A percentile compares a stretch with the other conserved stretches of the same genome.
Evolutionary conservation across 2,113 vertebrate genomes (phyloP).

Genomic region (Perca schrenkii): DNA sequence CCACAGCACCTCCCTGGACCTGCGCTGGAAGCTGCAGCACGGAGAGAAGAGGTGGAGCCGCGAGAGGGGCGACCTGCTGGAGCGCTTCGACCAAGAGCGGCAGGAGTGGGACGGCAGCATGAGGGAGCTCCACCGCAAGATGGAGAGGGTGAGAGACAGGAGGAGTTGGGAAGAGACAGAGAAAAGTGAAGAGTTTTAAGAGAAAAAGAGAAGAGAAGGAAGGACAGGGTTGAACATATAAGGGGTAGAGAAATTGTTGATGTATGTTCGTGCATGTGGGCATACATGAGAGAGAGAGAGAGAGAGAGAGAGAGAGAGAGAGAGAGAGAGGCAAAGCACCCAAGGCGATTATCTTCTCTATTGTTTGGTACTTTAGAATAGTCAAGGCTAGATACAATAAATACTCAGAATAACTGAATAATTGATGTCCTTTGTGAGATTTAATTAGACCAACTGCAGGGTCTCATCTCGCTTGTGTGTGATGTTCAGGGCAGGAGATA

Average conservation of each 20-base stretch:
- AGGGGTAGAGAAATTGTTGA: neutral
- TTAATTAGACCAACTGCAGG: slow-evolving; percentile 37
- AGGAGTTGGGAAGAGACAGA: neutral
- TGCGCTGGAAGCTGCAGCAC: slow-evolving; percentile 94
- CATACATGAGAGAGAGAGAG: no score
- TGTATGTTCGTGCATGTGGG: no score
- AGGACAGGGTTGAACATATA: neutral
- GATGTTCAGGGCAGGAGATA: slow-evolving; percentile 23
- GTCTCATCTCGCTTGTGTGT: slow-evolving; percentile 10
- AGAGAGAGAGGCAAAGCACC: slow-evolving; percentile 19
- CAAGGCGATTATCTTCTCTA: neutral
- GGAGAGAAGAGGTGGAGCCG: slow-evolving; percentile 92
- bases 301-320: neutral
- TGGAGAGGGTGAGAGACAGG: slow-evolving; percentile 87
- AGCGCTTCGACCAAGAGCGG: slow-evolving; percentile 88
- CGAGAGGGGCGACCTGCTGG: slow-evolving; percentile 90
- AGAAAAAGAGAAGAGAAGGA: neutral
- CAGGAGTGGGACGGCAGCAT: slow-evolving; percentile 90
- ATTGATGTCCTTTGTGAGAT: slow-evolving; percentile 49
- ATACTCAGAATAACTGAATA: slow-evolving; percentile 48
- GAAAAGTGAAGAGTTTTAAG: neutral
- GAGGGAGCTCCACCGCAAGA: slow-evolving; percentile 88
- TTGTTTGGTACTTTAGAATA: slow-evolving; percentile 20
- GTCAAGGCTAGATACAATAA: slow-evolving; percentile 12
- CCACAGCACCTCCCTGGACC: slow-evolving; percentile 90